Evolutionary conservation across 2,797 vertebrate species (phyloP).

Genomic region (Sebastes ruberrimus): DNA sequence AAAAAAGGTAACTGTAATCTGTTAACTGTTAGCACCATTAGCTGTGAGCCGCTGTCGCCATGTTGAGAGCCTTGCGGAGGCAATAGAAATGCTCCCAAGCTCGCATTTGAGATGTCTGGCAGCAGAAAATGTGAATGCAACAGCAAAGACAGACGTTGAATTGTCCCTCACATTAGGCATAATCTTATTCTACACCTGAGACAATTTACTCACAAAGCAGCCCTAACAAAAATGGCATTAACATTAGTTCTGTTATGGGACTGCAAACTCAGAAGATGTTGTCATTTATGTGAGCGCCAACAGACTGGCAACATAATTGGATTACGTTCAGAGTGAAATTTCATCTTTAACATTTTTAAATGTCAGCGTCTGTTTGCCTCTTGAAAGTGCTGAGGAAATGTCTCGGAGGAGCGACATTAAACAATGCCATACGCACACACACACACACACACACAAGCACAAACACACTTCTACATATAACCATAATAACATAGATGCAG

Average conservation of each 20-base stretch:
- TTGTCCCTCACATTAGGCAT: slow-evolving; percentile 14
- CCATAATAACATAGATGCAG: not conserved
- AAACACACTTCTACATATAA: not conserved
- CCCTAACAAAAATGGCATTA: not conserved
- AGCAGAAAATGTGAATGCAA: not conserved
- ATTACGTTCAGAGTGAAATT: slow-evolving; percentile 44
- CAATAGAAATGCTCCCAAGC: too few species aligned
- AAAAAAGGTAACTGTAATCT: too few species aligned
- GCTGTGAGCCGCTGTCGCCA: too few species aligned
- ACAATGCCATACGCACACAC: not conserved
- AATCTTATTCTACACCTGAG: slow-evolving; percentile 22
- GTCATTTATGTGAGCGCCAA: slow-evolving; percentile 13
- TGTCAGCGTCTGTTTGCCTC: slow-evolving; percentile 40
- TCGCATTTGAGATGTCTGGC: too few species aligned
- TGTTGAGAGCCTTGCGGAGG: too few species aligned
- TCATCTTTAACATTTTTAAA: slow-evolving; percentile 53
- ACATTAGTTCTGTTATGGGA: slow-evolving; percentile 14
- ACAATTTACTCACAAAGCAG: slow-evolving; percentile 29
- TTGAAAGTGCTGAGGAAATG: slow-evolving; percentile 28
- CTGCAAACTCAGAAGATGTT: not conserved
- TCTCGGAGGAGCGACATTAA: not conserved
- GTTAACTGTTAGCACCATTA: too few species aligned
- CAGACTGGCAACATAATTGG: slow-evolving; percentile 26
- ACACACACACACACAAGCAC: not conserved
- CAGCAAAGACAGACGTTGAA: slow-evolving; percentile 4